These are phyloP conservation scores for Mesocricetus auratus DNA, from an alignment of 2,113 vertebrate species.

Conservation along the genomic window DNA sequence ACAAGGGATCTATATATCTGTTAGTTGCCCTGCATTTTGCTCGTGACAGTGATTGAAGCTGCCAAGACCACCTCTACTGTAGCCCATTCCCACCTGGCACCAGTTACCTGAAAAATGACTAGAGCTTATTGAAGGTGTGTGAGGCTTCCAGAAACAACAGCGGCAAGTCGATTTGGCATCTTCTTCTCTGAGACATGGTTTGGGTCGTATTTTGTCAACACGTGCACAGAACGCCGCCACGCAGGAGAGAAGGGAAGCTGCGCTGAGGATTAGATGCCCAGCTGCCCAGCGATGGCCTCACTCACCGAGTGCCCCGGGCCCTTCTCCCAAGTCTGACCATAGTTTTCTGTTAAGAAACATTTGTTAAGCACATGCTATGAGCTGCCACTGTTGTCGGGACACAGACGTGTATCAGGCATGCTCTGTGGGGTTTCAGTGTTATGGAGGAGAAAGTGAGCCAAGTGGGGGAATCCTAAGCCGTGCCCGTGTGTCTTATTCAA, in stretches of 20 bases:
- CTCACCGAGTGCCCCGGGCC: neutral
- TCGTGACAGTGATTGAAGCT: slow-evolving; percentile 79
- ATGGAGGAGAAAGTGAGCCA: neutral
- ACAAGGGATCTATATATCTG: slow-evolving; percentile 77
- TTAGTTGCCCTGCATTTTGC: slow-evolving; percentile 69
- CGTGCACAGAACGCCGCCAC: slow-evolving; percentile 17
- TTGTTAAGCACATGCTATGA: slow-evolving; percentile 54
- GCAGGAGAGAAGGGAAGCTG: neutral
- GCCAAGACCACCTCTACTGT: slow-evolving; percentile 70
- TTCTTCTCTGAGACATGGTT: neutral
- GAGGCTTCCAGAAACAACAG: slow-evolving; percentile 54
- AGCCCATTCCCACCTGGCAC: slow-evolving; percentile 56
- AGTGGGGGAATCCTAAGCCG: neutral
- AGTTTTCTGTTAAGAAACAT: slow-evolving; percentile 34
- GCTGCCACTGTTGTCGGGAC: neutral
- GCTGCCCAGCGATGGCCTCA: neutral
- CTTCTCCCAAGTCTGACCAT: neutral
- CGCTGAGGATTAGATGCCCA: neutral
- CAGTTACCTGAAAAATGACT: slow-evolving; percentile 67
- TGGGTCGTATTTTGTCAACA: slow-evolving; percentile 50
- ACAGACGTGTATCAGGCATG: neutral
- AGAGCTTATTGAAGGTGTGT: slow-evolving; percentile 39
- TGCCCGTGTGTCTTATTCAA: accelerated
- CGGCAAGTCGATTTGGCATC: neutral
- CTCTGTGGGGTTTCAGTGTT: neutral